Evolutionary conservation across 2,113 vertebrate genomes (phyloP).

Genomic region (Apodemus speciosus): DNA sequence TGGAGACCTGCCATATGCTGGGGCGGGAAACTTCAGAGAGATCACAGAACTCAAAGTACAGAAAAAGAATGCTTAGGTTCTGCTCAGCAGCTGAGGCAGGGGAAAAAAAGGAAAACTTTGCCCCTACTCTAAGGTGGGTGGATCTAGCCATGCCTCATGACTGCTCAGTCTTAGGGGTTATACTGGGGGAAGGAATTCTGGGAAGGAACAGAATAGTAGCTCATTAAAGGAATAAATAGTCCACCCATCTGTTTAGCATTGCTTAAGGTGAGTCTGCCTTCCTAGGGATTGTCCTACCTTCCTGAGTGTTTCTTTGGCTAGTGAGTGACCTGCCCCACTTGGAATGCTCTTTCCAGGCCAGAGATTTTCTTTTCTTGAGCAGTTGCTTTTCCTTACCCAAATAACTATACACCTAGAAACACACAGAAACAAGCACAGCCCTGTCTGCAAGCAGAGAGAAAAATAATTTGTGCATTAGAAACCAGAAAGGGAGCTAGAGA

Average conservation of each 20-base stretch:
- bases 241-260: neutral
- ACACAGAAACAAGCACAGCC: neutral
- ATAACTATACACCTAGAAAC: neutral
- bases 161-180: neutral
- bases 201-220: neutral
- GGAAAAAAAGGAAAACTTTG: neutral
- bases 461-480: neutral
- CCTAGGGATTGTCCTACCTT: neutral
- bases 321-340: neutral
- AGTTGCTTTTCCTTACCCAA: neutral
- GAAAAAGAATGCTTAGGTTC: neutral
- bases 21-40: neutral
- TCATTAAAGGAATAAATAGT: neutral
- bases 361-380: neutral
- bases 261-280: neutral
- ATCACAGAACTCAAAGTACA: no score
- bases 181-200: neutral
- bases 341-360: neutral
- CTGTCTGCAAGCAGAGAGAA: neutral
- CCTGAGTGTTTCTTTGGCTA: neutral
- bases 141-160: neutral
- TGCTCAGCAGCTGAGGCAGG: neutral
- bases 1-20: neutral
- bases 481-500: neutral
- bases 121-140: neutral